phyloP scores from a whole-genome alignment of 1,140 invertebrate species.

The Ceratitis capitata region DNA sequence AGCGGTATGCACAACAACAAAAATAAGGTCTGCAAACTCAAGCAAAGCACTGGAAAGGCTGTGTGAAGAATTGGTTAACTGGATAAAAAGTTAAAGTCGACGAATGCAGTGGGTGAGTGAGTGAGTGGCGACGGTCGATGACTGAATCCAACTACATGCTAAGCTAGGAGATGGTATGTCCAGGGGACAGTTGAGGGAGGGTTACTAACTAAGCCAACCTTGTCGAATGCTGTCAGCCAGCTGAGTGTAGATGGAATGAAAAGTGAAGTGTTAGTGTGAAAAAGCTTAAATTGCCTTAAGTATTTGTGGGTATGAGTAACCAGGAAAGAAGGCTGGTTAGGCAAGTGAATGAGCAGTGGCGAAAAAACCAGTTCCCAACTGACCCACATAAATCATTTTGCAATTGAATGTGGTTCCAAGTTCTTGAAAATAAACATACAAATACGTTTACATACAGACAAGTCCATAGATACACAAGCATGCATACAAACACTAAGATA shows the following conservation, averaged over 20 bases:
- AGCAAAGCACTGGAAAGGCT: conserved; percentile 13
- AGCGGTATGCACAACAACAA: not conserved
- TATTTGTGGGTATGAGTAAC: not conserved
- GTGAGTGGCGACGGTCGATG: not conserved
- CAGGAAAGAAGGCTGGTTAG: not conserved
- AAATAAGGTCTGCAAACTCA: not conserved
- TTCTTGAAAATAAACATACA: too few relatives aligned
- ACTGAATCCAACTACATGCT: not conserved
- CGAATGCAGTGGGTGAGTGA: conserved; percentile 27
- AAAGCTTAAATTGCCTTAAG: not conserved
- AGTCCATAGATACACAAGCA: not conserved
- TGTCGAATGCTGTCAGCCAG: not conserved
- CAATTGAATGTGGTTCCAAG: conserved; percentile 48
- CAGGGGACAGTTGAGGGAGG: not conserved
- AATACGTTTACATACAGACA: too few relatives aligned
- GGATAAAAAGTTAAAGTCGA: not conserved
- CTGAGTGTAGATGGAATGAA: not conserved
- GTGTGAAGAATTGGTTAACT: not conserved
- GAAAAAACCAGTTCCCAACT: conserved; percentile 47
- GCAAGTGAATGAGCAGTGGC: not conserved
- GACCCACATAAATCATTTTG: conserved; percentile 60
- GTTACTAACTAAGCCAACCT: not conserved
- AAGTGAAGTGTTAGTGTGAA: not conserved
- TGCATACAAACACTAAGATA: not conserved
- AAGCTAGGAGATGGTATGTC: not conserved